These are phyloP conservation scores for Nyctereutes procyonoides DNA, from an alignment of 2,113 vertebrate genomes.

Conservation along the genomic window DNA sequence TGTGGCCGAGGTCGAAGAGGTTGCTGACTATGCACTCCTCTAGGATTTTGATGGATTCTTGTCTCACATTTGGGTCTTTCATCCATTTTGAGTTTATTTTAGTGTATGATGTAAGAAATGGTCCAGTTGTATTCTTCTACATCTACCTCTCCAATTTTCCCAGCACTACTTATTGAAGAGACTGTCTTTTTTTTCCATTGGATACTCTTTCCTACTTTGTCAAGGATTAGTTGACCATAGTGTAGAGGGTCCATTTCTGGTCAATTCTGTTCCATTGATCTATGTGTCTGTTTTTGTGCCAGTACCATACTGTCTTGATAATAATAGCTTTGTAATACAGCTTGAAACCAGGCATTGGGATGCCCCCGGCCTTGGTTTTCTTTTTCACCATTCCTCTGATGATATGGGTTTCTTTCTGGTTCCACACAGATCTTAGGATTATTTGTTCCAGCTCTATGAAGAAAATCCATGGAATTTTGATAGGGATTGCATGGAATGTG, in stretches of 20 bases:
- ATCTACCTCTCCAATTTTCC: background rate
- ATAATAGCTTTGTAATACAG: too few species aligned
- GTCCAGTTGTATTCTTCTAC: background rate
- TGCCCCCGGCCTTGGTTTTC: too few species aligned
- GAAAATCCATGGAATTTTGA: too few species aligned
- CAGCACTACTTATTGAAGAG: background rate
- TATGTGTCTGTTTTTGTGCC: background rate
- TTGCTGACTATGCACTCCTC: background rate
- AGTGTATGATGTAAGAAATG: background rate
- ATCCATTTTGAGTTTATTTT: background rate
- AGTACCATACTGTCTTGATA: background rate
- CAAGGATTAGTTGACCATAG: background rate
- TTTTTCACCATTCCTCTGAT: too few species aligned
- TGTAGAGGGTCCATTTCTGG: background rate
- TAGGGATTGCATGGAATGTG: too few species aligned
- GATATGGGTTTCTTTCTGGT: too few species aligned
- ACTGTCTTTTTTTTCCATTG: background rate
- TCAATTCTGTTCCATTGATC: background rate
- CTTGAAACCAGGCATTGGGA: too few species aligned
- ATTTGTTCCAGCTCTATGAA: too few species aligned
- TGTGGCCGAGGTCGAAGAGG: background rate
- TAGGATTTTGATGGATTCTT: background rate
- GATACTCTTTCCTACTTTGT: background rate
- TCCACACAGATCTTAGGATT: too few species aligned
- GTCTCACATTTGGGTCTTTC: background rate